A percentile compares a stretch with the other conserved stretches of the same genome.
phyloP scores from a whole-genome alignment of 2,113 vertebrate species.

The Leptodactylus fuscus region DNA sequence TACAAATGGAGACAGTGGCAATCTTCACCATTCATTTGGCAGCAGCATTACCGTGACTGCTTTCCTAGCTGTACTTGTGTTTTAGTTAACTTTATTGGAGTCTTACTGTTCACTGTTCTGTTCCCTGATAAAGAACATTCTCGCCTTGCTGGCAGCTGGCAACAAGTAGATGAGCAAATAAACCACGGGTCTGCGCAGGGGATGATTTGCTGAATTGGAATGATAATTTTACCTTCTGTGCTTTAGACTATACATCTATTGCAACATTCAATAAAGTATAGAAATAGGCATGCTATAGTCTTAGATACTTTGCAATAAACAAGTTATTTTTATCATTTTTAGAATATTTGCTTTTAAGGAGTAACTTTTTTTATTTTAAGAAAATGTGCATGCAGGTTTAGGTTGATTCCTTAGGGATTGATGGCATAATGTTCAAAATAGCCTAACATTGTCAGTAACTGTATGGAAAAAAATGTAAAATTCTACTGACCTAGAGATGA shows the following conservation, averaged over 20 bases:
- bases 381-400: too few species aligned
- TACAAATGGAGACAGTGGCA: neutral
- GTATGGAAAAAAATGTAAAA: too few species aligned
- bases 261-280: neutral
- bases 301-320: neutral
- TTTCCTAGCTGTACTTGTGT: neutral
- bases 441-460: too few species aligned
- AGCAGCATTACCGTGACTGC: neutral
- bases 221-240: neutral
- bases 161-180: slow-evolving; percentile 26
- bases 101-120: slow-evolving; percentile 13
- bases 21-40: neutral
- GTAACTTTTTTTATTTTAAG: too few species aligned
- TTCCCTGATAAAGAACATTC: slow-evolving; percentile 20
- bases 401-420: too few species aligned
- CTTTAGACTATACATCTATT: neutral
- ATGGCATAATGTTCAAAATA: too few species aligned
- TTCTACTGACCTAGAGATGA: too few species aligned
- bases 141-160: neutral
- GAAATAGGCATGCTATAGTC: neutral
- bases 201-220: slow-evolving; percentile 19
- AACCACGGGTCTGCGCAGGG: neutral
- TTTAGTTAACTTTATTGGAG: slow-evolving; percentile 11
- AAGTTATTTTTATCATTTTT: too few species aligned
- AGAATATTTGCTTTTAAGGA: neutral